Base-by-base conservation (phyloP, 1,140 invertebrate genomes). In the Drosophila bifasciata region DNA sequence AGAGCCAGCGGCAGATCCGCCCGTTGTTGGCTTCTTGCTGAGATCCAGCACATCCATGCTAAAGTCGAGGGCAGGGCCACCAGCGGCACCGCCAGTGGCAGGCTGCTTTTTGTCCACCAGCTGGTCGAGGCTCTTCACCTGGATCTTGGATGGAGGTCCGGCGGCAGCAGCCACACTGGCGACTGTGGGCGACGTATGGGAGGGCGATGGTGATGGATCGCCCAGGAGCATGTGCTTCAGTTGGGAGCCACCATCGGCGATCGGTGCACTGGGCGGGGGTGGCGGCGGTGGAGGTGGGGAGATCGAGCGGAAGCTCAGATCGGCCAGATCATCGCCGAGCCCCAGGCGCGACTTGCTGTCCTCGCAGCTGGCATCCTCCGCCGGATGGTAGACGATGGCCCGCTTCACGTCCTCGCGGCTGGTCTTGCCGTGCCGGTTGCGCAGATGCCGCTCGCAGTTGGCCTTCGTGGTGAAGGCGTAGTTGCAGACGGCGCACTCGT, bases 381-480 rank as follows among this genome's bases (percentile, higher is more conserved):
- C 95, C 0, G 96, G 95, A 92, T 97, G 96, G 79, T 97, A 97
- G 45, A 97, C 96, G 50, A 98, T 96, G 3, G 95, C 94, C 41
- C 94, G 95, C 85, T 97, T 97, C 0, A 98, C 95, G 69, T 98
- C 97, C 59, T 98, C 96, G 46, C 97, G 94, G 3, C 95, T 94
- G 79, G 45, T 95, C 93, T 92, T 97, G 96, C 95, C 95, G 86
- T 99, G 98, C 1, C 97, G 93, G 93, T 99, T 96, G 86, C 97
- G 93, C 89, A 99, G 93, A 93, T 99, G 96, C 1, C 96, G 92
- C 91, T 97, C 96, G 84, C 96, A 97, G 77, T 97, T 97, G 0
- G 96, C 95, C 92, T 99, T 99, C 0, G 98, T 99, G 1, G 98
- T 99, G 91, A 99, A 99, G 1, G 97, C 97, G 79, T 97, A 98